A percentile compares a stretch with the other conserved stretches of the same genome.
Conservation (phyloP, 2,888 invertebrate genomes). For the Mellilla xanthometata region DNA sequence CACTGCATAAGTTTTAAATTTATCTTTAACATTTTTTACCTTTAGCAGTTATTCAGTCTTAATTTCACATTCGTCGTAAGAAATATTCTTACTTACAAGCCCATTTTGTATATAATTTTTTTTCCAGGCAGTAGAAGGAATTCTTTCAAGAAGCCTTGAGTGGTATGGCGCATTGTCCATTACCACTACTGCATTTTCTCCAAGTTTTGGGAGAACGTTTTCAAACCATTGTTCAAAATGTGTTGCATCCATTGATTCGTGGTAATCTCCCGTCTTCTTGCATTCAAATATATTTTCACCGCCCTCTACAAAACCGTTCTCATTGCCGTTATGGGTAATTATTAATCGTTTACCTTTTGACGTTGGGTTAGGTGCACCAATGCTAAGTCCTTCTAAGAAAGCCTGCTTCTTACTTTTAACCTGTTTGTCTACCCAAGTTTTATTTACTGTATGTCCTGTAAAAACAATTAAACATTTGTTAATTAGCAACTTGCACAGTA, state of each 20-base stretch:
- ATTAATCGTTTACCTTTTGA: neutral
- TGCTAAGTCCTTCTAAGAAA: neutral
- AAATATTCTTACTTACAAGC: conserved; percentile 6
- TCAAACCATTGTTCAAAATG: conserved; percentile 1
- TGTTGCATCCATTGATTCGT: neutral
- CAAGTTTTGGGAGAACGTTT: conserved; percentile 1
- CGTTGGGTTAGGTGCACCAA: neutral
- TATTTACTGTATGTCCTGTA: conserved; percentile 9
- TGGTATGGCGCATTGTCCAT: conserved; percentile 19
- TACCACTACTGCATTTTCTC: neutral
- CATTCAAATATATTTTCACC: neutral
- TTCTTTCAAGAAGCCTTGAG: conserved; percentile 8
- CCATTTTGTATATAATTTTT: conserved; percentile 7
- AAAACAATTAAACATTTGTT: neutral
- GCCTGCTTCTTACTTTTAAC: conserved; percentile 13
- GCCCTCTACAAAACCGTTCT: neutral
- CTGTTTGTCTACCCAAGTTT: conserved; percentile 18
- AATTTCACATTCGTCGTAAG: conserved; percentile 1
- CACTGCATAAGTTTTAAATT: conserved; percentile 4
- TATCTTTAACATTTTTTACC: conserved; percentile 4
- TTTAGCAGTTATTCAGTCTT: conserved; percentile 5
- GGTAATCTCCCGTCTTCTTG: neutral
- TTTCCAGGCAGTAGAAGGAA: conserved; percentile 4
- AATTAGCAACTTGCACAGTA: too few species aligned
- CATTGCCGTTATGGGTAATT: neutral